Conservation (phyloP, 2,797 vertebrate genomes). For the Onychomys torridus region DNA sequence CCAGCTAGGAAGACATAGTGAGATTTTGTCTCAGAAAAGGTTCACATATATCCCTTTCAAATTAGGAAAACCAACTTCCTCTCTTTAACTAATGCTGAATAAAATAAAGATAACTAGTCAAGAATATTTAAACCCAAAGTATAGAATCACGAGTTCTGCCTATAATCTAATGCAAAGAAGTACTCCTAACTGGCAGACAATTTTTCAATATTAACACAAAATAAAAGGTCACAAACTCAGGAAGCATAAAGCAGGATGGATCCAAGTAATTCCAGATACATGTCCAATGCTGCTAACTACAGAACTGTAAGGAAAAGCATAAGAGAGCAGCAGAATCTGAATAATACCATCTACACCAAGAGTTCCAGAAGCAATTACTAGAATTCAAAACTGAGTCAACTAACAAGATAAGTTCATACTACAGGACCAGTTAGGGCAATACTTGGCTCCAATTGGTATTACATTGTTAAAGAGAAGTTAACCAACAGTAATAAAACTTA, state of each 20-base stretch:
- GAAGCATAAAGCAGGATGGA: slow-evolving; percentile 12
- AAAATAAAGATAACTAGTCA: not conserved
- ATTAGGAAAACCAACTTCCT: slow-evolving; percentile 37
- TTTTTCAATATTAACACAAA: not conserved
- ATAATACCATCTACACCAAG: not conserved
- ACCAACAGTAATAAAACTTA: not conserved
- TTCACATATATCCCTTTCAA: not conserved
- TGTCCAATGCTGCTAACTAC: not conserved
- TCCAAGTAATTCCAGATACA: not conserved
- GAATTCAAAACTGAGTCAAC: not conserved
- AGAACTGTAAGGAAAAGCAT: not conserved
- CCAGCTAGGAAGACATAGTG: not conserved
- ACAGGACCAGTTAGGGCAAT: not conserved
- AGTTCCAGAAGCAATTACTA: not conserved
- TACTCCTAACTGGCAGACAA: not conserved
- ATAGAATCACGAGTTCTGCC: slow-evolving; percentile 8
- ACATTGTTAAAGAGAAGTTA: not conserved
- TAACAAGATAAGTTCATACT: not conserved
- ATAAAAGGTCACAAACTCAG: slow-evolving; percentile 24
- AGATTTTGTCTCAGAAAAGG: not conserved
- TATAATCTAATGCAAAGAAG: not conserved
- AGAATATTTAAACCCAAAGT: slow-evolving; percentile 33
- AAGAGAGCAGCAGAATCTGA: not conserved
- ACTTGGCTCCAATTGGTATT: not conserved
- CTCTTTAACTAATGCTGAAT: slow-evolving; percentile 12